A percentile compares a stretch with the other conserved stretches of the same genome.
These are phyloP conservation scores for Eilema sororculum DNA, from an alignment of 2,888 invertebrate species.

Conservation along the genomic window DNA sequence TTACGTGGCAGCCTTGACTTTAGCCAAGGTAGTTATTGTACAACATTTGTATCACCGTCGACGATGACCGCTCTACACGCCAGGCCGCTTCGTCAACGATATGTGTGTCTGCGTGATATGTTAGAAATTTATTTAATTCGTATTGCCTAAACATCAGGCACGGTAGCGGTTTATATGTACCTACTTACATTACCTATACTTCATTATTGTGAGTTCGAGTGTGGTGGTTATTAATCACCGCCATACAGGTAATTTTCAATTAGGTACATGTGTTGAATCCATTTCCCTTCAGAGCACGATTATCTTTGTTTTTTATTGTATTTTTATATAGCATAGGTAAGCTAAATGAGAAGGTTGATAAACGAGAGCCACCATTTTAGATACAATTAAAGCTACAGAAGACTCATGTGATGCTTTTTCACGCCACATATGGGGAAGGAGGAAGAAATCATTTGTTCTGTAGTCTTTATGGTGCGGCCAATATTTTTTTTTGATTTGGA, in stretches of 20 bases:
- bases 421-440: no score
- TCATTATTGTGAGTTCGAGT: background rate
- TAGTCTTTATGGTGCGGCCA: no score
- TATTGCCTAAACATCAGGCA: background rate
- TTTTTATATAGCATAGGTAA: no score
- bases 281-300: background rate
- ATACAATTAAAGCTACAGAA: no score
- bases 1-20: conserved; percentile 64
- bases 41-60: conserved; percentile 24
- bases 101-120: background rate
- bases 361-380: no score
- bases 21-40: conserved; percentile 49
- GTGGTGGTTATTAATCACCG: background rate
- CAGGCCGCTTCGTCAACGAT: conserved; percentile 7
- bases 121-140: conserved; percentile 1
- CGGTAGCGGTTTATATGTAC: background rate
- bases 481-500: no score
- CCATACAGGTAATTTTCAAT: background rate
- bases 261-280: background rate
- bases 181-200: background rate
- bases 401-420: no score
- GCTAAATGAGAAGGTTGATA: no score
- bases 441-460: no score
- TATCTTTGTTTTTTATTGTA: background rate
- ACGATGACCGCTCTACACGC: conserved; percentile 19